phyloP scores from a whole-genome alignment of 2,113 vertebrate species.

The Pagrus major region DNA sequence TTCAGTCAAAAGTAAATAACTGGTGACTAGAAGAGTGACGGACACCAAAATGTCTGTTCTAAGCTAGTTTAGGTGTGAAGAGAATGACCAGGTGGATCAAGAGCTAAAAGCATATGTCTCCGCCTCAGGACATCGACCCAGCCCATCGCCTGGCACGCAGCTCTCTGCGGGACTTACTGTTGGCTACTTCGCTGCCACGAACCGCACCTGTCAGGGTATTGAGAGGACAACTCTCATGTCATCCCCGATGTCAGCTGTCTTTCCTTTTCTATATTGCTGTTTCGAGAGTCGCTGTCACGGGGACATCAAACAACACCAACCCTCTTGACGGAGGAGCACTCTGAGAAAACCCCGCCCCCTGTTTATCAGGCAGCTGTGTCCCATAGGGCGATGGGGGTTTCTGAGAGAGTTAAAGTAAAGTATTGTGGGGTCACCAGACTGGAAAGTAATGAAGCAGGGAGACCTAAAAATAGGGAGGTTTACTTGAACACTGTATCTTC shows the following conservation, averaged over 20 bases:
- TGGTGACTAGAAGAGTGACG: not conserved
- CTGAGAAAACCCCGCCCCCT: slow-evolving; percentile 42
- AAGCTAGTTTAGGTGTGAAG: slow-evolving; percentile 14
- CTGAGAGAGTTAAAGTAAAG: slow-evolving; percentile 16
- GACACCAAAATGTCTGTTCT: not conserved
- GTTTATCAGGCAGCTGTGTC: slow-evolving; percentile 58
- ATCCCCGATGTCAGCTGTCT: slow-evolving; percentile 14
- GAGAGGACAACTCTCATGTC: slow-evolving; percentile 22
- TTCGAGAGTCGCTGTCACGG: slow-evolving; percentile 10
- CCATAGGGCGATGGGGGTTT: slow-evolving; percentile 2
- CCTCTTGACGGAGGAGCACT: slow-evolving; percentile 5
- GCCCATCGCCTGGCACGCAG: not conserved
- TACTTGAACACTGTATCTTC: not conserved
- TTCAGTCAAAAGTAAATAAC: not conserved
- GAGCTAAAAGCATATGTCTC: slow-evolving; percentile 45
- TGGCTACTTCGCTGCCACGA: slow-evolving; percentile 22
- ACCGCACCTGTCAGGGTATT: slow-evolving; percentile 46
- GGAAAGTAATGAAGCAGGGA: slow-evolving; percentile 18
- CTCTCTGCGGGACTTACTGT: slow-evolving; percentile 39
- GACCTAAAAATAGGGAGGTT: not conserved
- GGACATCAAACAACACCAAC: slow-evolving; percentile 33
- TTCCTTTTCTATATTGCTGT: slow-evolving; percentile 27
- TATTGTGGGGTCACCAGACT: slow-evolving; percentile 38
- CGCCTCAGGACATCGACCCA: slow-evolving; percentile 43
- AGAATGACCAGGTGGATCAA: slow-evolving; percentile 11